Base-by-base conservation (phyloP, 2,888 invertebrate species). In the Macrosiphum euphorbiae region DNA sequence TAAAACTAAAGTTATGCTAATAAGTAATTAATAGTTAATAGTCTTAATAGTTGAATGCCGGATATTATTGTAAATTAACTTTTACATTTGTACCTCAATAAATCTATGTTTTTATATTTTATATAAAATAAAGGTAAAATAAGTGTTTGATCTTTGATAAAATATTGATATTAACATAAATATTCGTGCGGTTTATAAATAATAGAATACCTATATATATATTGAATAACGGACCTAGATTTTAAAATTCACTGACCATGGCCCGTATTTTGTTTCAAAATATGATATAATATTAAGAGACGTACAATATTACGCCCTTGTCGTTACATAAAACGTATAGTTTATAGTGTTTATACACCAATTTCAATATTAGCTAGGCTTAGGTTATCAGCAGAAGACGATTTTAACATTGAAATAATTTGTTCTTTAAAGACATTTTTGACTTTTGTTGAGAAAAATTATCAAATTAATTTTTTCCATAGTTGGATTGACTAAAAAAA, bases 231-330 rank as follows among this genome's bases (percentile, higher is more conserved):
- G 90, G 88, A 94, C 94, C 94, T 94, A 94, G 90, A 94, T 94
- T 94, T 90, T 94, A 94, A 94, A 94, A 94, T 94, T 94, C 94
- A 90, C 47, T 94, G 94, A 94, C 94, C 94, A 50, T 94, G 94
- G 90, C 94, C 94, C 86, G 85, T 86, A 94, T 94, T 90, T 86
- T 26, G 52, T 90, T 90, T 94, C 24, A 90, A 90, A 94, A 87
- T 94, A 87, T 94, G 94, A 94, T 94, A 94, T 94, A 94, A 94
- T 90, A 90, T 86, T 44, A 28, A 67, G 61, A 94, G 90, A 86
- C 61, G 61, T 61, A 41, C 89, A 78, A 50, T 90, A 90, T 84
- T 90, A 58, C 84, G 93, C 93, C 93, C 93, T 94, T 94, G 94
- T 67, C 78, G 78, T 92, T 92, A 88, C n/a, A 92, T 92, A 52